Base-by-base conservation (phyloP, 2,888 invertebrate species). In the Cylloceria caligata region DNA sequence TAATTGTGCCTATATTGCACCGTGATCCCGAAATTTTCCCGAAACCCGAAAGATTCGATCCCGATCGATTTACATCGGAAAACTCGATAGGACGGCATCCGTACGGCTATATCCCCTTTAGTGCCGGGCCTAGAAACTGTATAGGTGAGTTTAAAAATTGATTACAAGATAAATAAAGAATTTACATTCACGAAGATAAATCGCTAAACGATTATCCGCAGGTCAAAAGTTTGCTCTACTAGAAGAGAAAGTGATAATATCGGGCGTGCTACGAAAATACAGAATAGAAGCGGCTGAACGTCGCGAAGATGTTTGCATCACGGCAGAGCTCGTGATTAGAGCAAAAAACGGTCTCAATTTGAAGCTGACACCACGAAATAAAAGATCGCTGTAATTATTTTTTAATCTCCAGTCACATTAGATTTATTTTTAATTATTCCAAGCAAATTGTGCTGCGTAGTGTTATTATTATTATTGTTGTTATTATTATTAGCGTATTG, bases 261-360 rank as follows among this genome's bases (percentile, higher is more conserved):
- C 95, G 0, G 93, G 94, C 7, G 92, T 95, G 3, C 90, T 95
- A 76, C 92, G 95, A 49, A 94, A 94, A 83, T 95, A 94, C 88
- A 92, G 92, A 84, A 92, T 95, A 21, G 94, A 93, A 88, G 93
- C 95, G 0, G 90, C 93, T 4, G 95, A 95, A 88, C 93, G 93
- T 55, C 92, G 94, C 21, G 95, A 95, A 85, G 94, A 95, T 73
- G 89, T 95, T 49, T 93, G 93, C 0, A 92, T 95, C 13, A 88
- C 94, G 4, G 94, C 94, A n/a, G 95, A 95, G 88, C 91, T 95
- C 13, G 95, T 95, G 71, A 90, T 95, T 49, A 90, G 95, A 80
- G 95, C 95, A 13, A 94, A 94, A 88, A 91, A 94, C 85, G 95
- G 95, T 6, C 91, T 95, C 7, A 89, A 91, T 71, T 92, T 95